Percentiles rank a stretch among this genome's conserved stretches.
These are phyloP conservation scores for Drosophila meridionalis DNA, from an alignment of 2,888 invertebrate genomes.

Conservation along the genomic window DNA sequence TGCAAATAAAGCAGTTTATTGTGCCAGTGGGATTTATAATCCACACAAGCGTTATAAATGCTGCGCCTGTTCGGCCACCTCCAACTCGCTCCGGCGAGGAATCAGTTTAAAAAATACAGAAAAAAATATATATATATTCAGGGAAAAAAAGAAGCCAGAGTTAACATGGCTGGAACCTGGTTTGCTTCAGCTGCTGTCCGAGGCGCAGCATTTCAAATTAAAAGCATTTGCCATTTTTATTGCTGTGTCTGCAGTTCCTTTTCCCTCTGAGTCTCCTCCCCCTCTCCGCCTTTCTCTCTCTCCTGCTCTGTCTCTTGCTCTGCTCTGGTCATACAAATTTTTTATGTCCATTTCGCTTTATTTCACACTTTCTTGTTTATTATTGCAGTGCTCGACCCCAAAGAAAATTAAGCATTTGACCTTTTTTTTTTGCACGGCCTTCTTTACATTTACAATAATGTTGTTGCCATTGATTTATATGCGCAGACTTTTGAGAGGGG, in stretches of 20 bases:
- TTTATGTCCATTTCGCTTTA: slow-evolving; percentile 78
- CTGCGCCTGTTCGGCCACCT: background rate
- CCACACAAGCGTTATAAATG: slow-evolving; percentile 80
- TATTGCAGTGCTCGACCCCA: slow-evolving; percentile 62
- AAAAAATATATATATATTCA: background rate
- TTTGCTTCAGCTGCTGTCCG: slow-evolving; percentile 25
- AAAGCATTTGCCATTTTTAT: slow-evolving; percentile 78
- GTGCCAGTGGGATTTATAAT: slow-evolving; percentile 75
- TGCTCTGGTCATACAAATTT: slow-evolving; percentile 66
- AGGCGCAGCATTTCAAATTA: slow-evolving; percentile 75
- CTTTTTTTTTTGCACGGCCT: slow-evolving; percentile 52
- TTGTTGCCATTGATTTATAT: slow-evolving; percentile 81
- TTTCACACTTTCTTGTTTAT: slow-evolving; percentile 80
- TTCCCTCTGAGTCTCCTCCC: slow-evolving; percentile 5
- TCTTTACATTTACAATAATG: slow-evolving; percentile 68
- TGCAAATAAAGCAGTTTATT: slow-evolving; percentile 80
- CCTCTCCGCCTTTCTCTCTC: slow-evolving; percentile 8
- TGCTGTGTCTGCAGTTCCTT: slow-evolving; percentile 72
- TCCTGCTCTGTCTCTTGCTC: background rate
- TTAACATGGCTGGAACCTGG: slow-evolving; percentile 23
- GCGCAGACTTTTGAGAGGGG: slow-evolving; percentile 35
- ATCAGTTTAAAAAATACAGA: slow-evolving; percentile 55
- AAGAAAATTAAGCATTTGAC: slow-evolving; percentile 75
- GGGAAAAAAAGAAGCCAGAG: slow-evolving; percentile 12
- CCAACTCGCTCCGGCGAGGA: slow-evolving; percentile 3